Evolutionary conservation across 2,888 invertebrate genomes (phyloP), one percentile per base, ranked within the genome.

Genomic region (Thelaira solivaga): DNA sequence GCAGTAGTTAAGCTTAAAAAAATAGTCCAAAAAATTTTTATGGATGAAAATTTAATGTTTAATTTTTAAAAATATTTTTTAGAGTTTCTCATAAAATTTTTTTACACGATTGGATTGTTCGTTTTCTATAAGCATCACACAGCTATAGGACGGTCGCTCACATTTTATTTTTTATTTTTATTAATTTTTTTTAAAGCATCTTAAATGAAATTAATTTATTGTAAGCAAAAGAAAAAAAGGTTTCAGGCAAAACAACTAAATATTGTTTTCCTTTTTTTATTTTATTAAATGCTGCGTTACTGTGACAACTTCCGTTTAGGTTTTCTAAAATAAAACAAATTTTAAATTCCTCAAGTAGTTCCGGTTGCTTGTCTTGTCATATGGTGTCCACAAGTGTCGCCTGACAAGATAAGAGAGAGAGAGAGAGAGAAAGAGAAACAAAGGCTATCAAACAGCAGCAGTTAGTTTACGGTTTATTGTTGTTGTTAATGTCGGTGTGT

Each of bases 311-410:
- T 78, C 78, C 78, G 78, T 8, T 53, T 53, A 61, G 31, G 49
- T 71, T 49, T 61, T 76, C 29, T 18, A 11, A 59, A 61, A 62
- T 39, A 55, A 55, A 47, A 67, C 47, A 68, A 62, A 61, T 68
- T 64, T 45, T 34, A 76, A 73, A 77, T 57, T 68, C 62, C 57
- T 68, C 39, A 69, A 75, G n/a, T n/a, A n/a, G 69, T 65, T 78
- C 78, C 78, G 78, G 78, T 78, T 47, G 51, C 16, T 53, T 65
- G 51, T 51, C 16, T 53, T 65, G 51, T 51, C 22, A 45, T 61
- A 39, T 49, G 64, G 36, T 73, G 69, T 75, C 75, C 65, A 65
- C 59, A 53, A 73, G 49, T 77, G 77, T 77, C 55, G 57, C 31
- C 57, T 3, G 45, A 2, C 45, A 18, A 55, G 34, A 41, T 26